These are phyloP conservation scores for Polydrusus pterygomalis DNA, from an alignment of 2,888 invertebrate genomes.

Conservation along the genomic window DNA sequence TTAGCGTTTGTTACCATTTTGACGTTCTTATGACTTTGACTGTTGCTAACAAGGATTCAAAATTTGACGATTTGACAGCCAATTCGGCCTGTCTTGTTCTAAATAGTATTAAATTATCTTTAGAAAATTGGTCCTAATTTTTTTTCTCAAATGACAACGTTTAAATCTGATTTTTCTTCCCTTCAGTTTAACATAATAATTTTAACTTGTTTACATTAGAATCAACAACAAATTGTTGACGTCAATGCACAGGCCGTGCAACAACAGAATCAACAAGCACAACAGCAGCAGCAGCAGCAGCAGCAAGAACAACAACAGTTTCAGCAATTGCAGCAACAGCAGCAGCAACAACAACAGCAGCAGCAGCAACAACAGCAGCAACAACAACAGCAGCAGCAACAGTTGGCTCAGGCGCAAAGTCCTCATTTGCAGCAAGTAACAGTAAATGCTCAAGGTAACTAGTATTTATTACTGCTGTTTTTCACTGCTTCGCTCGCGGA, in stretches of 20 bases:
- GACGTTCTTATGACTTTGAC: too few relatives aligned
- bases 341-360: conserved; percentile 61
- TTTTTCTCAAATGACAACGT: too few relatives aligned
- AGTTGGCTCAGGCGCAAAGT: conserved; percentile 62
- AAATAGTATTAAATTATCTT: too few relatives aligned
- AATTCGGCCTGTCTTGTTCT: too few relatives aligned
- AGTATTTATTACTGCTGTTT: too few relatives aligned
- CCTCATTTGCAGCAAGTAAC: conserved; percentile 57
- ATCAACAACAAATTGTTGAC: conserved; percentile 65
- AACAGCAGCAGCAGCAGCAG: conserved; percentile 76
- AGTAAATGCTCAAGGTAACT: conserved; percentile 66
- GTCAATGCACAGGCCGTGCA: conserved; percentile 70
- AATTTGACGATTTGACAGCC: too few relatives aligned
- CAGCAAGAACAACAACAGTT: conserved; percentile 72
- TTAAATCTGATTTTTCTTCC: too few relatives aligned
- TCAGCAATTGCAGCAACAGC: conserved; percentile 69
- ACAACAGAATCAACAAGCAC: conserved; percentile 73
- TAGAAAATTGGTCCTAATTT: too few relatives aligned
- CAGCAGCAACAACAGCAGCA: conserved; percentile 61
- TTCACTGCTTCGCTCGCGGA: too few relatives aligned
- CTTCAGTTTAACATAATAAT: neutral
- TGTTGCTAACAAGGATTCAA: too few relatives aligned
- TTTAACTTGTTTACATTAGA: neutral
- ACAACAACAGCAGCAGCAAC: conserved; percentile 57
- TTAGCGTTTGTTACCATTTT: too few relatives aligned